These are phyloP conservation scores for Nysson spinosus DNA, from an alignment of 2,888 invertebrate genomes.

Conservation along the genomic window DNA sequence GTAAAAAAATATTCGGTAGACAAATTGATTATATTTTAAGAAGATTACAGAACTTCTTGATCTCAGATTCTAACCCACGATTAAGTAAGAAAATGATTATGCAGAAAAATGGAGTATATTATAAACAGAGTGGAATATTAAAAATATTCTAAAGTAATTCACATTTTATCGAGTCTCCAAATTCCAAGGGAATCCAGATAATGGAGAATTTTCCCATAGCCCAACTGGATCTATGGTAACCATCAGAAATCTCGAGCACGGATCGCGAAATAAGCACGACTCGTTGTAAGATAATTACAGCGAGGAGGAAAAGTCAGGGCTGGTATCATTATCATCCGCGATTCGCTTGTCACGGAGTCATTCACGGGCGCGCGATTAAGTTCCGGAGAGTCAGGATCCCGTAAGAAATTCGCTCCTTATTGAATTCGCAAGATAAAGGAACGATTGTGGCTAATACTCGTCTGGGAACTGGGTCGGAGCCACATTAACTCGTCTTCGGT, in stretches of 20 bases:
- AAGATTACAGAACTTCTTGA: no score
- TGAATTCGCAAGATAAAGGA: slow-evolving; percentile 36
- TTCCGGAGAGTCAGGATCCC: background rate
- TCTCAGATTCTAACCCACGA: no score
- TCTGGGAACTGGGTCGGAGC: slow-evolving; percentile 46
- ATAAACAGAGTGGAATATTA: no score
- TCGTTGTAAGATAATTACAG: slow-evolving; percentile 12
- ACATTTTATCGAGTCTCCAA: no score
- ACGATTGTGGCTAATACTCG: slow-evolving; percentile 11
- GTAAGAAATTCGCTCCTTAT: slow-evolving; percentile 24
- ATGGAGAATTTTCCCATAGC: slow-evolving; percentile 2
- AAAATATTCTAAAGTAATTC: no score
- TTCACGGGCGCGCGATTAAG: slow-evolving; percentile 11
- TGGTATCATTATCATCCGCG: slow-evolving; percentile 15
- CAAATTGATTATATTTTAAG: no score
- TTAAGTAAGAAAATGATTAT: no score
- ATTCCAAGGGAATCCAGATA: background rate
- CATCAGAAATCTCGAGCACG: slow-evolving; percentile 5
- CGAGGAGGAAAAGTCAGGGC: background rate
- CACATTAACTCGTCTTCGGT: slow-evolving; percentile 37
- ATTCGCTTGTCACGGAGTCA: slow-evolving; percentile 17
- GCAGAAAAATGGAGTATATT: no score
- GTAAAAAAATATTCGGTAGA: no score
- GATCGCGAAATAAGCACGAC: background rate
- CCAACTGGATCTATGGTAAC: background rate